These are phyloP conservation scores for Syrphus vitripennis DNA, from an alignment of 2,888 invertebrate species.

Conservation along the genomic window DNA sequence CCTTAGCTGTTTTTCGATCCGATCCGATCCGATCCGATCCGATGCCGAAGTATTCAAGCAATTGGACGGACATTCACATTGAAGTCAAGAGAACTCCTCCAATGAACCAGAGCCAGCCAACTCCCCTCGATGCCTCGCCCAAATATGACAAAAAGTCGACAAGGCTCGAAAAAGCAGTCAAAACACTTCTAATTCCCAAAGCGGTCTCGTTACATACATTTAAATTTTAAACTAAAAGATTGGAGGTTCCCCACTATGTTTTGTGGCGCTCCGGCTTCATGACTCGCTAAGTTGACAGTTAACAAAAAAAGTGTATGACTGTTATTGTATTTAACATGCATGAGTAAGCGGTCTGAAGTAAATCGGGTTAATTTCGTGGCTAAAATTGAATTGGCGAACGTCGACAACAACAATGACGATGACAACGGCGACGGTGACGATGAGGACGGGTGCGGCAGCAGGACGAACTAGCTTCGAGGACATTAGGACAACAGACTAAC, in stretches of 20 bases:
- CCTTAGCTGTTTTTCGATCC: conserved; percentile 26
- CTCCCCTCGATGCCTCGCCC: conserved; percentile 59
- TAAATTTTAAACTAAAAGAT: neutral
- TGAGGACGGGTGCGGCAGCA: neutral
- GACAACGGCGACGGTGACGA: neutral
- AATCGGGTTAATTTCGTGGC: conserved; percentile 62
- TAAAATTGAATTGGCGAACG: conserved; percentile 32
- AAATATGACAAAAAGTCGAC: conserved; percentile 69
- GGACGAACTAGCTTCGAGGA: conserved; percentile 16
- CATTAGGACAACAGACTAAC: conserved; percentile 35
- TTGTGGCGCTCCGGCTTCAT: conserved; percentile 28
- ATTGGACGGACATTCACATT: conserved; percentile 66
- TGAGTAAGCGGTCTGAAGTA: conserved; percentile 43
- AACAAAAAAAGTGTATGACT: conserved; percentile 37
- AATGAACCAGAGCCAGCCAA: neutral
- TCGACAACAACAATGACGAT: neutral
- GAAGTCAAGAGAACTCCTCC: conserved; percentile 23
- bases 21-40: conserved; percentile 8
- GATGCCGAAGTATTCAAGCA: conserved; percentile 33
- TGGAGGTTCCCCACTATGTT: conserved; percentile 3
- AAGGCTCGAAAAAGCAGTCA: conserved; percentile 61
- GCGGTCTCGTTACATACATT: conserved; percentile 63
- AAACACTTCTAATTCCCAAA: conserved; percentile 63
- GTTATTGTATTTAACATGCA: conserved; percentile 54
- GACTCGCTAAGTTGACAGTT: neutral